Conservation (phyloP, 2,888 invertebrate species). For the Corythucha ciliata region DNA sequence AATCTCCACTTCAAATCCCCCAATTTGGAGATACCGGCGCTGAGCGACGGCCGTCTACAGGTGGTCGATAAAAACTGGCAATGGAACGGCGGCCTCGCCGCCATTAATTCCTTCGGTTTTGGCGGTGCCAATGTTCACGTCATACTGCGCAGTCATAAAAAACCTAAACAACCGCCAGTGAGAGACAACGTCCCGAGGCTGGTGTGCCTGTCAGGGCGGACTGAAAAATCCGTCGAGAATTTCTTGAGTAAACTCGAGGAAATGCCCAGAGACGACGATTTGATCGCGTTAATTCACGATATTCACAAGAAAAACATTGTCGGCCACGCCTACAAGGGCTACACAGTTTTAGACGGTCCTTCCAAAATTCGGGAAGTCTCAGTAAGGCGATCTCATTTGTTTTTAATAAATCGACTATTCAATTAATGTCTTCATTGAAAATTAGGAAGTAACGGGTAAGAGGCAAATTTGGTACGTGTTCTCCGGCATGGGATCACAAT, state of each 20-base stretch:
- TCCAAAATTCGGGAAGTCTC: slow-evolving; percentile 45
- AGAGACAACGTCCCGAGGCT: slow-evolving; percentile 56
- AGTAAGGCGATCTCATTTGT: slow-evolving; percentile 36
- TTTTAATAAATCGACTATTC: too few species aligned
- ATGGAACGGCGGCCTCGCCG: slow-evolving; percentile 87
- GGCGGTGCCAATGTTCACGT: slow-evolving; percentile 94
- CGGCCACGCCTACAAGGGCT: slow-evolving; percentile 76
- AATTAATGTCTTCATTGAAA: not conserved
- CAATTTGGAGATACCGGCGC: slow-evolving; percentile 81
- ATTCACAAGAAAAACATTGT: slow-evolving; percentile 60
- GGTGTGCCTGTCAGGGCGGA: slow-evolving; percentile 74
- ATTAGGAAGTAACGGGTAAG: slow-evolving; percentile 44
- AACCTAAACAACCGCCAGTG: slow-evolving; percentile 52
- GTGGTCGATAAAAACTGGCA: slow-evolving; percentile 74
- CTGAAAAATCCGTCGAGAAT: slow-evolving; percentile 61
- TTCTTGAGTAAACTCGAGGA: slow-evolving; percentile 51
- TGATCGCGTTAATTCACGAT: slow-evolving; percentile 65
- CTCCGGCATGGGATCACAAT: slow-evolving; percentile 97
- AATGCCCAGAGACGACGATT: slow-evolving; percentile 54
- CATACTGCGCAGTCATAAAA: slow-evolving; percentile 71
- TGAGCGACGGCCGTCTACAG: slow-evolving; percentile 73
- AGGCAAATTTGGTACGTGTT: slow-evolving; percentile 91
- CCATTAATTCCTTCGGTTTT: slow-evolving; percentile 95
- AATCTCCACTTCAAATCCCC: slow-evolving; percentile 84
- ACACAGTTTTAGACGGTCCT: slow-evolving; percentile 54